Percentiles rank a stretch among this genome's conserved stretches.
These are phyloP conservation scores for Diadumene lineata DNA, from an alignment of 92 coral and sea anemone species.

Conservation along the genomic window DNA sequence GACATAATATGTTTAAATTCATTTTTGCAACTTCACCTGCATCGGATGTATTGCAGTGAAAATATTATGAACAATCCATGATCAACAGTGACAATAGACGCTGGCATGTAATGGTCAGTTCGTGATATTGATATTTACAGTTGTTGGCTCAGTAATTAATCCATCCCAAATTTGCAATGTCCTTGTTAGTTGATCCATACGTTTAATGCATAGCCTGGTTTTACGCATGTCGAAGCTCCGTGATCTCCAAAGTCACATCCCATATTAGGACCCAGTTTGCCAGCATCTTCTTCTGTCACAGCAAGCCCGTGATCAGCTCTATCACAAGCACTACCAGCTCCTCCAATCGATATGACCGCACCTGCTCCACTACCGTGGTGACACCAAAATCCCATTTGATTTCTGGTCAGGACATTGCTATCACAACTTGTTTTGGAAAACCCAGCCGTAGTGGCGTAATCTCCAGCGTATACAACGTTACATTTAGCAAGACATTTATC, in stretches of 20 bases:
- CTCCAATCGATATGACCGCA: slow-evolving; percentile 63
- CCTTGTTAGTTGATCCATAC: too few relatives aligned
- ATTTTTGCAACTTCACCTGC: too few relatives aligned
- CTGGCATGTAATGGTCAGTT: too few relatives aligned
- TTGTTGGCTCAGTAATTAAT: too few relatives aligned
- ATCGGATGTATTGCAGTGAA: too few relatives aligned
- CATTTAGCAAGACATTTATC: slow-evolving; percentile 55
- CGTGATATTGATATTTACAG: too few relatives aligned
- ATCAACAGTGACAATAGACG: too few relatives aligned
- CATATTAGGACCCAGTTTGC: not conserved
- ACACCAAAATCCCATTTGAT: slow-evolving; percentile 71
- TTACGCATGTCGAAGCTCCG: not conserved
- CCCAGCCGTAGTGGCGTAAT: slow-evolving; percentile 37
- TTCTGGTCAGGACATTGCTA: slow-evolving; percentile 35
- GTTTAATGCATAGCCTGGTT: not conserved
- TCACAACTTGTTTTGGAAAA: slow-evolving; percentile 43
- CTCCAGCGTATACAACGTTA: slow-evolving; percentile 51
- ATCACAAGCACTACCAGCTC: slow-evolving; percentile 42
- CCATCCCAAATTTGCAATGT: too few relatives aligned
- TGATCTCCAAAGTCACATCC: slow-evolving; percentile 39
- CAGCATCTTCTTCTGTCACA: slow-evolving; percentile 41
- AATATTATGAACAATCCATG: too few relatives aligned
- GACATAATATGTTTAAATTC: too few relatives aligned
- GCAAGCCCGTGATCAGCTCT: slow-evolving; percentile 76
- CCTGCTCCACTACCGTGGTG: slow-evolving; percentile 50